Evolutionary conservation across 2,888 invertebrate species (phyloP), one percentile per base, ranked within the genome.

Genomic region (Lasioglossum figueresi): DNA sequence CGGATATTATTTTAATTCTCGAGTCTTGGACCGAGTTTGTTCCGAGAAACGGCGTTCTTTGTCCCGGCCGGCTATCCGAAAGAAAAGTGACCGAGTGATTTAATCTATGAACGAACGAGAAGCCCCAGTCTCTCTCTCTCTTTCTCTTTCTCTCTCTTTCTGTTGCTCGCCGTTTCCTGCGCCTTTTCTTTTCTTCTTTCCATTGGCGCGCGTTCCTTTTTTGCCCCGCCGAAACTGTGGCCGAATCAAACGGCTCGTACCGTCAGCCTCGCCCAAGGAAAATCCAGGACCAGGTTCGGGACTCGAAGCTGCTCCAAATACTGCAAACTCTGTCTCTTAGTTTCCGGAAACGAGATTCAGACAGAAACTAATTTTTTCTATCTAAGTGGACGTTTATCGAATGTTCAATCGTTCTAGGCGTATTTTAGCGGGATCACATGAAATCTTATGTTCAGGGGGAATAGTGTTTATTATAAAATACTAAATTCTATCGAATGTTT

Each of bases 1-100:
- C 92, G 92, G 93, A 94, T 94, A 94, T 93, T 93, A 94, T 93
- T 94, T 93, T 94, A 92, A 93, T 94, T 93, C 92, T 91, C 89
- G 82, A 91, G 89, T 87, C 91, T 91, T 88, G 89, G 88, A 84
- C 86, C 89, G 88, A 91, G 86, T 89, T 91, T 90, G 91, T 93
- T 94, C 93, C 92, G 89, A 93, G 93, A 94, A 94, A 90, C 83
- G 90, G 85, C 88, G 89, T 90, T 92, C 92, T 94, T 94, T 94
- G 92, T 93, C 91, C 90, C 91, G 88, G 83, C 88, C 91, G 90
- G 89, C 91, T 91, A 88, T 83, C 89, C 87, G 91, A 93, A 91
- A 91, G 92, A 93, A 93, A 93, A 93, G 89, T 93, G 91, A 92
- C 89, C 90, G 90, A 91, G 90, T 90, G 92, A 93, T 92, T 92